Evolutionary conservation across 2,888 invertebrate species (phyloP).

Genomic region (Drosophila cracens): DNA sequence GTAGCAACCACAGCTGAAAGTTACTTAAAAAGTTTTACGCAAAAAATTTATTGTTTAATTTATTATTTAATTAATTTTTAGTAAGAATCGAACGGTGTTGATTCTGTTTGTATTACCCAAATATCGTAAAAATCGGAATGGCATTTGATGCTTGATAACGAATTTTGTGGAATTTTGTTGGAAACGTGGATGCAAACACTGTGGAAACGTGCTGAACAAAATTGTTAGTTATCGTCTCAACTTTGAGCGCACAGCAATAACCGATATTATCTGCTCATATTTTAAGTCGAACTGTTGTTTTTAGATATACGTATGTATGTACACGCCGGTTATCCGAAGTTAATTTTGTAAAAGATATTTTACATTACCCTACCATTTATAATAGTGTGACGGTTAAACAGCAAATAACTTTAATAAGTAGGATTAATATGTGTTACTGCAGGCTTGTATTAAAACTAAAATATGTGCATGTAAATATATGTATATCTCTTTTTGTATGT

Average conservation of each 20-base stretch:
- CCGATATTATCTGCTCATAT: not conserved
- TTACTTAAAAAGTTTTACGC: too few species aligned
- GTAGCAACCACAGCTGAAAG: not conserved
- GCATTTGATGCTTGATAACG: not conserved
- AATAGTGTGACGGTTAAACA: not conserved
- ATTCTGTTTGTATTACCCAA: not conserved
- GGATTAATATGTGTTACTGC: not conserved
- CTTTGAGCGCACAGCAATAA: not conserved
- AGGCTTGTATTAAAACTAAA: not conserved
- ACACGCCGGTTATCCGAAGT: not conserved
- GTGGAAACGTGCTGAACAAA: not conserved
- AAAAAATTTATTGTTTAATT: too few species aligned
- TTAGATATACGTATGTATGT: conserved; percentile 1
- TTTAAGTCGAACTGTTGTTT: conserved; percentile 1
- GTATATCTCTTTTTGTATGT: not conserved
- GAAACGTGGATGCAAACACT: not conserved
- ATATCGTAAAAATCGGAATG: not conserved
- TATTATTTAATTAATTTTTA: not conserved
- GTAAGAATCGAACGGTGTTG: not conserved
- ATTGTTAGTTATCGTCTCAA: not conserved
- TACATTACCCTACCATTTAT: not conserved
- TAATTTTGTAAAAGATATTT: not conserved
- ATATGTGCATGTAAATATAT: not conserved
- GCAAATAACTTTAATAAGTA: not conserved
- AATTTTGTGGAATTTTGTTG: not conserved